Base-by-base conservation (phyloP, 92 coral and sea anemone genomes). In the Palythoa caribaeorum region DNA sequence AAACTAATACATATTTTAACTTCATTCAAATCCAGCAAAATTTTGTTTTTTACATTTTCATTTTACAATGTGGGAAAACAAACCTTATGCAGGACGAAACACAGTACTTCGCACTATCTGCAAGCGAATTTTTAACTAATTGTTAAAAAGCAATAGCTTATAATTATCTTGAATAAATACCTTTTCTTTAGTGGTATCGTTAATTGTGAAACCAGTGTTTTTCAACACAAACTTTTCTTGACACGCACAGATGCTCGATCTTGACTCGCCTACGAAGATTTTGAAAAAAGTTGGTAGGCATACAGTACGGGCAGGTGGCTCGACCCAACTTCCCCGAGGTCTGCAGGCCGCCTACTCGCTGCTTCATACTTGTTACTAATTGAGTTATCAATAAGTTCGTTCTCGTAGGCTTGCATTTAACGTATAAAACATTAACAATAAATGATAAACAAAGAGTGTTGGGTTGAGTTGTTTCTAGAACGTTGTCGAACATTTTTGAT, bases 291-390 rank as follows among this genome's bases (percentile, higher is more conserved):
- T 59, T 5, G 19, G 50, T 8, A 59, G 19, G 65, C 19, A n/a
- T 28, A 28, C 28, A 59, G 62, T 55, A 59, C 60, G 13, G 19
- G 20, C 65, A 59, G 65, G 65, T 59, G 65, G n/a, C 19, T 59
- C n/a, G 65, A n/a, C 38, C 78, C 78, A 74, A 5, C 20, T 38
- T 28, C 57, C 78, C 78, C 78, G 54, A 36, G 28, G 53, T 19
- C 78, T 74, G 54, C 37, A 39, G 36, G 19, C 78, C 36, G 78
- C 78, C 78, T 74, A 44, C 75, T 74, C 38, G 37, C 54, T 35
- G 38, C 78, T 74, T 74, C 54, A 17, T 54, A 17, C 35, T 57
- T 28, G 28, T 28, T 13, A 73, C 57, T 73, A 73, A 73, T 73
- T 44, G 78, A 73, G 50, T 73, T 73, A 73, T 73, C 78, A 1